phyloP scores from a whole-genome alignment of 2,797 vertebrate genomes.

The Eurystomus glaucurus region DNA sequence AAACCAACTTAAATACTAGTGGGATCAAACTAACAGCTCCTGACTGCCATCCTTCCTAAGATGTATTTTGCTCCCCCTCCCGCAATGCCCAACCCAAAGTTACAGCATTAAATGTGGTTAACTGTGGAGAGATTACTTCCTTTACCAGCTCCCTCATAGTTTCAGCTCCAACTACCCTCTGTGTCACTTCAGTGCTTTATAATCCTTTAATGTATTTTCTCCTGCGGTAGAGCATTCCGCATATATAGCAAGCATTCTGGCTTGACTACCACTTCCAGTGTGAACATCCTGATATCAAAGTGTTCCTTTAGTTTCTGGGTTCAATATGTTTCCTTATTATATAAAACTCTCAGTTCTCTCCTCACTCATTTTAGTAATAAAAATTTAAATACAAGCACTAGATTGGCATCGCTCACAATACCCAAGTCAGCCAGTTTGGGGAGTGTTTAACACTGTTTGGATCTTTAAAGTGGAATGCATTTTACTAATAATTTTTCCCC shows the following conservation, averaged over 20 bases:
- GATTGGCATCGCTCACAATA: neutral
- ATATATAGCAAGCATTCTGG: neutral
- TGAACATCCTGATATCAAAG: neutral
- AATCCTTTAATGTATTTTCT: neutral
- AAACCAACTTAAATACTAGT: neutral
- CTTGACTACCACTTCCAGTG: neutral
- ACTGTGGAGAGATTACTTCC: fast-evolving
- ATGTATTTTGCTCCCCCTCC: neutral
- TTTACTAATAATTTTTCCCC: neutral
- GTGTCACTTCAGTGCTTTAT: neutral
- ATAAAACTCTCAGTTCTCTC: neutral
- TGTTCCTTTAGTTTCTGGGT: neutral
- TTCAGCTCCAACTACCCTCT: neutral
- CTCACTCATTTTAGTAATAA: neutral
- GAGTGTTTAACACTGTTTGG: neutral
- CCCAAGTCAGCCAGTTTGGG: neutral
- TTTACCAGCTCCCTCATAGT: neutral
- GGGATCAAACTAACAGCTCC: neutral
- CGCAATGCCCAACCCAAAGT: fast-evolving
- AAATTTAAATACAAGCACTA: neutral
- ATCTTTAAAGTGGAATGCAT: neutral
- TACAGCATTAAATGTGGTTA: neutral
- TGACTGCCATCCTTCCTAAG: neutral
- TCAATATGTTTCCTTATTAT: fast-evolving
- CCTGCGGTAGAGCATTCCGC: fast-evolving